These are phyloP conservation scores for Tetragonisca angustula DNA, from an alignment of 2,888 invertebrate species.

Conservation along the genomic window DNA sequence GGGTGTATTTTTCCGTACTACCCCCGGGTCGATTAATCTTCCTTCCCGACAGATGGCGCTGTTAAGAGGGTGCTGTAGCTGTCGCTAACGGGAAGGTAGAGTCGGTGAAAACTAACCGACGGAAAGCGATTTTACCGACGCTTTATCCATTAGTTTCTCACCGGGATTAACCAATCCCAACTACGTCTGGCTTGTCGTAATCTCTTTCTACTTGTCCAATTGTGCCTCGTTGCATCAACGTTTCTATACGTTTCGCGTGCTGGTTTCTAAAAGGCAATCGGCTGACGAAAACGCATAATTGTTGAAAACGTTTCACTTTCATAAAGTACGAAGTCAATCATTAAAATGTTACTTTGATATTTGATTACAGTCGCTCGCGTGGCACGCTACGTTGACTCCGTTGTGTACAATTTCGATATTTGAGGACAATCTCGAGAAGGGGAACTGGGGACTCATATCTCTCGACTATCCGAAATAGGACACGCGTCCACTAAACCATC, in stretches of 20 bases:
- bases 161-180: slow-evolving; percentile 19
- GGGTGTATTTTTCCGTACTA: slow-evolving; percentile 57
- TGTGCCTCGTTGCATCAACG: not conserved
- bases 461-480: slow-evolving; percentile 43
- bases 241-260: not conserved
- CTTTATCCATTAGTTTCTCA: not conserved
- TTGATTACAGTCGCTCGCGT: not conserved
- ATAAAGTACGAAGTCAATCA: not conserved
- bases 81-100: slow-evolving; percentile 21
- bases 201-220: slow-evolving; percentile 18
- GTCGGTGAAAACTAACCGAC: slow-evolving; percentile 61
- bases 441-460: slow-evolving; percentile 13
- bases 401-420: slow-evolving; percentile 1
- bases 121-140: slow-evolving; percentile 68
- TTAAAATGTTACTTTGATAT: not conserved
- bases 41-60: slow-evolving; percentile 66
- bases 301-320: not conserved
- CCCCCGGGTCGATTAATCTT: slow-evolving; percentile 65
- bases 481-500: slow-evolving; percentile 54
- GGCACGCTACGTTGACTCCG: too few relatives aligned
- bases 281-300: not conserved
- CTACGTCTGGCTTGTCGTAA: slow-evolving; percentile 7
- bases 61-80: slow-evolving; percentile 45
- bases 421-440: not conserved
- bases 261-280: not conserved